These are phyloP conservation scores for Heliconius aoede DNA, from an alignment of 2,888 invertebrate species.

Conservation along the genomic window DNA sequence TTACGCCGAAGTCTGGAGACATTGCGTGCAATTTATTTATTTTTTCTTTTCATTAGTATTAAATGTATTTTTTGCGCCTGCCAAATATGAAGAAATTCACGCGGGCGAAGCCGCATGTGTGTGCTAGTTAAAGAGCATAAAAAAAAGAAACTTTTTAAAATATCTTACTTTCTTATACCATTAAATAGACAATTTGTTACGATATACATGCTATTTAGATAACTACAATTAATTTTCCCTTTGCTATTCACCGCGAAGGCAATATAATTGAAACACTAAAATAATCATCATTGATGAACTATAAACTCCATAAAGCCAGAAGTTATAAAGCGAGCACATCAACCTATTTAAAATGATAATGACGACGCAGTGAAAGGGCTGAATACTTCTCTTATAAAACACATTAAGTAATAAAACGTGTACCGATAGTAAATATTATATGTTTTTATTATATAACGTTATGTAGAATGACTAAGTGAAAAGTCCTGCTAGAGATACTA, in stretches of 20 bases:
- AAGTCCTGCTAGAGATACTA: neutral
- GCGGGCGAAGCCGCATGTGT: too few relatives aligned
- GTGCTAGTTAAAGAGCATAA: neutral
- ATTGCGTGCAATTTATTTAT: too few relatives aligned
- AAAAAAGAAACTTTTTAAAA: neutral
- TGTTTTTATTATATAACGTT: neutral
- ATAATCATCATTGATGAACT: constrained; percentile 19
- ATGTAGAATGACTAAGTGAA: neutral
- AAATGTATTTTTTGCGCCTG: neutral
- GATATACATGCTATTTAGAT: neutral
- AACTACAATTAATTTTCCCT: neutral
- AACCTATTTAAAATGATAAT: constrained; percentile 17
- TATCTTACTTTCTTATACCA: neutral
- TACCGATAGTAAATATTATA: neutral
- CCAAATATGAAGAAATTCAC: neutral
- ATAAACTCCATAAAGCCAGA: neutral
- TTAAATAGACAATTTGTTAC: neutral
- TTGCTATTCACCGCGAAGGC: neutral
- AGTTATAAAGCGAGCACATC: constrained; percentile 10
- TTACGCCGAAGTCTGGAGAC: too few relatives aligned
- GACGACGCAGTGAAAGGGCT: constrained; percentile 19
- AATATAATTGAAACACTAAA: constrained; percentile 6
- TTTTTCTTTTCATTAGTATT: neutral
- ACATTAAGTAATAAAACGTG: constrained; percentile 7
- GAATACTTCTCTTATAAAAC: constrained; percentile 3